Conservation (phyloP, 2,113 vertebrate species). For the Ochotona curzoniae region DNA sequence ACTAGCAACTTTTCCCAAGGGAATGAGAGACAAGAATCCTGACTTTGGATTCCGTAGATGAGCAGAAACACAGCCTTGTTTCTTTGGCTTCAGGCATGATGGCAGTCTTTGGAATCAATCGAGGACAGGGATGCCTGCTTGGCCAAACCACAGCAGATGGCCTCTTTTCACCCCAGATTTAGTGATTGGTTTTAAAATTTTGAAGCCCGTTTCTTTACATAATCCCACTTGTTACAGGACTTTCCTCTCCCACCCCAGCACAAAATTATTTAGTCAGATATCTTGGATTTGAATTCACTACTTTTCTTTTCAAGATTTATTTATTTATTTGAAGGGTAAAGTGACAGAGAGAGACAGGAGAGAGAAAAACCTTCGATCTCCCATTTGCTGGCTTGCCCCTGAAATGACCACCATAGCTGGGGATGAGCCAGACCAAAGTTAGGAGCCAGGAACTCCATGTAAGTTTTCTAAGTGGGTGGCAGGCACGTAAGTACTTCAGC, state of each 20-base stretch:
- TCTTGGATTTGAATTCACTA: neutral
- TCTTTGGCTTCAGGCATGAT: neutral
- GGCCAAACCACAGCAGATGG: neutral
- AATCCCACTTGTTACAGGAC: neutral
- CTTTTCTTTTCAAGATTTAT: neutral
- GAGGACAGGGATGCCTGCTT: neutral
- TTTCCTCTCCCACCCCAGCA: neutral
- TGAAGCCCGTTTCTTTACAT: neutral
- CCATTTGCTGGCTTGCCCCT: no score
- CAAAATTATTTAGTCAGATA: neutral
- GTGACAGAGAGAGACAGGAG: no score
- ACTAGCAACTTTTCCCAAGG: neutral
- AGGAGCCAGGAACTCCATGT: no score
- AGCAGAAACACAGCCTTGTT: neutral
- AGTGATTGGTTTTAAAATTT: constrained; percentile 21
- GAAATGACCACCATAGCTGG: no score
- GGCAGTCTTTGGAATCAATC: neutral
- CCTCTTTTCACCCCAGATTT: constrained; percentile 5
- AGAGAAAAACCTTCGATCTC: no score
- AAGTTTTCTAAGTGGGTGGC: no score
- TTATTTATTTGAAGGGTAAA: no score
- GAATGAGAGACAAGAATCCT: neutral
- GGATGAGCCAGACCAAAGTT: no score
- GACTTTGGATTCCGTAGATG: neutral
- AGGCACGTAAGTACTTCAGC: no score